These are phyloP conservation scores for Epizoanthus rinbou DNA, from an alignment of 92 coral and sea anemone genomes.

Conservation along the genomic window DNA sequence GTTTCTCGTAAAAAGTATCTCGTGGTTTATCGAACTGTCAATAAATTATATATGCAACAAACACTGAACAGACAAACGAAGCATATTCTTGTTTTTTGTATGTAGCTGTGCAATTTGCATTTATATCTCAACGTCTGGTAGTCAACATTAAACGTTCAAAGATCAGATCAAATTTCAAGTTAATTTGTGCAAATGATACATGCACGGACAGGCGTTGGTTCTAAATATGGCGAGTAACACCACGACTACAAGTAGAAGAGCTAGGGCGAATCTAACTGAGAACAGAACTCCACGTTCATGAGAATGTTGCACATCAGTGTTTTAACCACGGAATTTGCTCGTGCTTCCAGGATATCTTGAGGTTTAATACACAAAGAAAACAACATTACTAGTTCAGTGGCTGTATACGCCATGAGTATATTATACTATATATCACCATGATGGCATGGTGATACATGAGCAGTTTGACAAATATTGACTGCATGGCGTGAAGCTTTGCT, in stretches of 20 bases:
- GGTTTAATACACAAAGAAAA: constrained; percentile 17
- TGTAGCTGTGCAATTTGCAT: no score
- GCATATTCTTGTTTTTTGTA: no score
- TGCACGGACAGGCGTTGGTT: constrained; percentile 1
- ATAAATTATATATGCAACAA: no score
- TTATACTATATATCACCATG: no score
- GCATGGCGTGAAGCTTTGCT: no score
- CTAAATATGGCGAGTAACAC: constrained; percentile 10
- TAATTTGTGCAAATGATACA: background rate
- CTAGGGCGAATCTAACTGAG: background rate
- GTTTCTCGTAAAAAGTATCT: no score
- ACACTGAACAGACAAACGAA: no score
- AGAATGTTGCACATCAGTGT: background rate
- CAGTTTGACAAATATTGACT: no score
- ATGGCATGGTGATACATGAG: no score
- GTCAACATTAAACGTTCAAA: constrained; percentile 22
- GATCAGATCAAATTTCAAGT: background rate
- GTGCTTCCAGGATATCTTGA: background rate
- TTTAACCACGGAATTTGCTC: background rate
- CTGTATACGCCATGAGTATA: background rate
- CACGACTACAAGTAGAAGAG: background rate
- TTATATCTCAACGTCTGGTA: no score
- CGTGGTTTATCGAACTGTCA: no score
- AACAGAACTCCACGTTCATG: background rate
- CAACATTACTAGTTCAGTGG: background rate